Percentiles rank a stretch among this genome's conserved stretches.
phyloP scores from a whole-genome alignment of 1,140 invertebrate genomes.

The Papilio machaon region DNA sequence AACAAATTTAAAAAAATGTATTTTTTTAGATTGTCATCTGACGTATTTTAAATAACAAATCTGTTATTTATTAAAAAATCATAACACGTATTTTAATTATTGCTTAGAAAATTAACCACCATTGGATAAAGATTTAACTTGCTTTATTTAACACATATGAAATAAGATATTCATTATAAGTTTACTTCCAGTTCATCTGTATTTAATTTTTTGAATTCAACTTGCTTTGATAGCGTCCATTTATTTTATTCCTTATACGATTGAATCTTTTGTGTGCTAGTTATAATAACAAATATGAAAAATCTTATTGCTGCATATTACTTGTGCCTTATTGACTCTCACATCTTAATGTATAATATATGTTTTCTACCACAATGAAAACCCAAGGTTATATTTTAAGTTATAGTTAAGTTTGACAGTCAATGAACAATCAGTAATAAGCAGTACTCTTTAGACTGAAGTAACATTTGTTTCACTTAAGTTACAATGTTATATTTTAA shows the following conservation, averaged over 20 bases:
- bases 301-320: slow-evolving; percentile 69
- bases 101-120: too few species aligned
- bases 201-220: slow-evolving; percentile 58
- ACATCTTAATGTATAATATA: slow-evolving; percentile 53
- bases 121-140: too few species aligned
- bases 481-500: slow-evolving; percentile 73
- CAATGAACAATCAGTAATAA: slow-evolving; percentile 66
- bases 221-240: slow-evolving; percentile 67
- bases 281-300: slow-evolving; percentile 74
- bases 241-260: slow-evolving; percentile 54
- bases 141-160: too few species aligned
- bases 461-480: slow-evolving; percentile 69
- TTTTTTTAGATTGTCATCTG: too few species aligned
- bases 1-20: too few species aligned
- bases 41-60: too few species aligned
- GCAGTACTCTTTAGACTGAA: slow-evolving; percentile 76
- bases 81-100: too few species aligned
- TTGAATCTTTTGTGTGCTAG: slow-evolving; percentile 60
- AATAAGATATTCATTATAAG: too few species aligned
- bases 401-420: slow-evolving; percentile 61
- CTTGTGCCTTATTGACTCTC: slow-evolving; percentile 75
- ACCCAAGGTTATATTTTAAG: slow-evolving; percentile 22
- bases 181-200: too few species aligned
- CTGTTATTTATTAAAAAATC: too few species aligned
- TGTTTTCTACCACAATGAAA: background rate